Evolutionary conservation across 2,888 invertebrate genomes (phyloP).

Genomic region (Schizaphis graminum): DNA sequence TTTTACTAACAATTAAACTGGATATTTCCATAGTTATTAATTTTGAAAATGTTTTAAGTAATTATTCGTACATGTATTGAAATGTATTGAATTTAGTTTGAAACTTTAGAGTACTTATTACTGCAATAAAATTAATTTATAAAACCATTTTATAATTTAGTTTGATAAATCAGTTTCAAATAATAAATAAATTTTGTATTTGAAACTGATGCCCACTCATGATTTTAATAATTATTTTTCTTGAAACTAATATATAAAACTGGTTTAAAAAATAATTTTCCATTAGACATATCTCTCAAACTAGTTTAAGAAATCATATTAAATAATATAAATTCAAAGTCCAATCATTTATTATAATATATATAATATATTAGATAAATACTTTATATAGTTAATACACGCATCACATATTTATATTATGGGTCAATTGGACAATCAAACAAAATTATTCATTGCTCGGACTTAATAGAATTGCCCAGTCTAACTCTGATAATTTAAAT

Average conservation of each 20-base stretch:
- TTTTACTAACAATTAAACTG: background rate
- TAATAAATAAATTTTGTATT: background rate
- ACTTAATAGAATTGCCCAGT: background rate
- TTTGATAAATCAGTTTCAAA: background rate
- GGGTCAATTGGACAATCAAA: background rate
- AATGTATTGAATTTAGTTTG: background rate
- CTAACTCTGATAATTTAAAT: background rate
- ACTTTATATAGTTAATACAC: background rate
- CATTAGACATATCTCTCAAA: conserved; percentile 1
- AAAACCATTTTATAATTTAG: background rate
- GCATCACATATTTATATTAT: background rate
- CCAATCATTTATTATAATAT: background rate
- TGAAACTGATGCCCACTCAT: background rate
- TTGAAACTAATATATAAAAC: background rate
- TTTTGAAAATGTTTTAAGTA: too few relatives aligned
- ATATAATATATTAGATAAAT: background rate
- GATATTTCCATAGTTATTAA: background rate
- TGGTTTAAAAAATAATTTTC: background rate
- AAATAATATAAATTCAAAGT: background rate
- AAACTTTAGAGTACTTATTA: background rate
- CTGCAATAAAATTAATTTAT: background rate
- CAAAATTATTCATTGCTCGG: background rate
- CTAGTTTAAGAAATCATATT: conserved; percentile 2
- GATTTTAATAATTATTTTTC: background rate
- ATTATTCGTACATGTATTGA: background rate